These are phyloP conservation scores for Bergia puertoricense DNA, from an alignment of 92 coral and sea anemone genomes.

Conservation along the genomic window DNA sequence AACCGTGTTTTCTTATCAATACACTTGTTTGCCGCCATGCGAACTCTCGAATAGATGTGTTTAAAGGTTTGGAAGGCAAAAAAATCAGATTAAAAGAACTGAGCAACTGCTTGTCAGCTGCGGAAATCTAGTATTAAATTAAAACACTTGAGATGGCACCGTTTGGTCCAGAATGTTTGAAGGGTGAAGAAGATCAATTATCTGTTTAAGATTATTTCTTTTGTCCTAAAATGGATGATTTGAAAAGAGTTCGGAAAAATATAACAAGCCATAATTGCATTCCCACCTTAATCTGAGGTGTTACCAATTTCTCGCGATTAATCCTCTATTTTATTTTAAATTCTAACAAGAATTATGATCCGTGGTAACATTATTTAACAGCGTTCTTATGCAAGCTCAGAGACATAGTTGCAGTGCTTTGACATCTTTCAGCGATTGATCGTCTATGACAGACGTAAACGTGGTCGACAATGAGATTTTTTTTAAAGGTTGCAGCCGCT, in stretches of 20 bases:
- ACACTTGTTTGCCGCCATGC: background rate
- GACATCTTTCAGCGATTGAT: background rate
- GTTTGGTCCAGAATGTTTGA: constrained; percentile 5
- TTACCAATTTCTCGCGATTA: background rate
- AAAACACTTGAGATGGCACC: constrained; percentile 9
- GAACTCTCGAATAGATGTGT: too few relatives aligned
- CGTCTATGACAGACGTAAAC: background rate
- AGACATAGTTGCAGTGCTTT: background rate
- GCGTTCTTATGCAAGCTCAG: background rate
- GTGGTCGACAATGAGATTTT: background rate
- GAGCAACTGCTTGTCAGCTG: constrained; percentile 25
- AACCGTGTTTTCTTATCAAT: background rate
- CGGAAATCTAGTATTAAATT: constrained; percentile 18
- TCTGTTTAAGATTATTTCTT: background rate
- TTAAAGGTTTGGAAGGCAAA: background rate
- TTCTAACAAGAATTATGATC: background rate
- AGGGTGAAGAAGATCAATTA: constrained; percentile 20
- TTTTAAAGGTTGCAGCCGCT: background rate
- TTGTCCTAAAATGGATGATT: background rate
- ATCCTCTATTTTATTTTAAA: background rate
- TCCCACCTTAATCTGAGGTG: background rate
- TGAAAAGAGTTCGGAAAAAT: background rate
- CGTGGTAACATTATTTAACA: background rate
- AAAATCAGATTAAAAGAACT: constrained; percentile 5
- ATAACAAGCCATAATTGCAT: background rate